Percentiles rank a stretch among this genome's conserved stretches.
Conservation (phyloP, 1,140 invertebrate species). For the Drosophila suzukii region DNA sequence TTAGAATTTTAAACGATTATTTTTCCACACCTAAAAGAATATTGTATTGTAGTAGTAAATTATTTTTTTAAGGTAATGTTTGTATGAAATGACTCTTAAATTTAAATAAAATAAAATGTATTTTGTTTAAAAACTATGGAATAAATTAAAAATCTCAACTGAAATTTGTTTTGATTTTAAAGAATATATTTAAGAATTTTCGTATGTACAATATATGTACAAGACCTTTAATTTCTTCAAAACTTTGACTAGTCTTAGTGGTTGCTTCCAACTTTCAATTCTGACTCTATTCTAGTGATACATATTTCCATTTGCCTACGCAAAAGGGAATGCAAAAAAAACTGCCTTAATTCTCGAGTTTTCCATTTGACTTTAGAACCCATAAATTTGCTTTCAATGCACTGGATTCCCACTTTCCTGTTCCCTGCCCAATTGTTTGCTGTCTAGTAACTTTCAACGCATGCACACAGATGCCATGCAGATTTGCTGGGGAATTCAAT, state of each 20-base stretch:
- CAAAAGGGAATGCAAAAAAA: conserved; percentile 33
- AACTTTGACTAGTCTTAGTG: neutral
- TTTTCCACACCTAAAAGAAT: neutral
- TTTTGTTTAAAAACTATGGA: no score
- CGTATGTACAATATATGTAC: no score
- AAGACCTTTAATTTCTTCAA: no score
- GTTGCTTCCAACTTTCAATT: neutral
- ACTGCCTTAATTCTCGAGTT: conserved; percentile 66
- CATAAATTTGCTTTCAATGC: conserved; percentile 77
- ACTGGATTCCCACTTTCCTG: conserved; percentile 30
- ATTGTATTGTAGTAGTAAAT: no score
- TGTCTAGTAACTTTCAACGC: conserved; percentile 54
- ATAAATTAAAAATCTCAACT: no score
- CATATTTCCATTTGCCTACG: conserved; percentile 23
- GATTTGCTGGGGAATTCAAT: conserved; percentile 77
- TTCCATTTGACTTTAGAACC: conserved; percentile 72
- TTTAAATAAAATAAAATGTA: no score
- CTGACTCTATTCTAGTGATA: neutral
- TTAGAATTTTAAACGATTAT: neutral
- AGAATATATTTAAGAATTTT: no score
- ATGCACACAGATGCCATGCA: conserved; percentile 56
- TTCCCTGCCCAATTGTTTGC: conserved; percentile 47
- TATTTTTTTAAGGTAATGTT: no score
- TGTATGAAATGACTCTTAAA: no score
- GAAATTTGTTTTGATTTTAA: no score